Percentiles rank a stretch among this genome's conserved stretches.
Conservation (phyloP, 2,888 invertebrate species). For the Protula sp. region DNA sequence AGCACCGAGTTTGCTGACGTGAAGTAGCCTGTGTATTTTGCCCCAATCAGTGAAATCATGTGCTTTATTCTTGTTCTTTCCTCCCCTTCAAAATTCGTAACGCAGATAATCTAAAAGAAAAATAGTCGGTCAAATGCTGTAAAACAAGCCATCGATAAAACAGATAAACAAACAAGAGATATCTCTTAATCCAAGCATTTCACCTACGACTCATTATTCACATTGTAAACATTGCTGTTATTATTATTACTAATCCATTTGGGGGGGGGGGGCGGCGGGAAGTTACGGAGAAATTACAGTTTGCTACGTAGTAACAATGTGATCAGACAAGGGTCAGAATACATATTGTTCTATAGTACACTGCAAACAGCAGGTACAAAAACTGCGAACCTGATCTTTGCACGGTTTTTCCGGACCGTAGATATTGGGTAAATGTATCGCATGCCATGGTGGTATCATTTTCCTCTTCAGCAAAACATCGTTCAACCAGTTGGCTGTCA, state of each 20-base stretch:
- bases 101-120: slow-evolving; percentile 65
- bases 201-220: too few relatives aligned
- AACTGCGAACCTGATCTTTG: slow-evolving; percentile 51
- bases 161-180: too few relatives aligned
- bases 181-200: too few relatives aligned
- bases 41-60: slow-evolving; percentile 81
- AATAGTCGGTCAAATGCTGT: too few relatives aligned
- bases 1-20: slow-evolving; percentile 57
- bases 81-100: slow-evolving; percentile 84
- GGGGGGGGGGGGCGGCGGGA: too few relatives aligned
- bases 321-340: too few relatives aligned
- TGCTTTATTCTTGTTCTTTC: slow-evolving; percentile 75
- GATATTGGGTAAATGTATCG: slow-evolving; percentile 77
- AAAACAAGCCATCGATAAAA: too few relatives aligned
- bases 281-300: too few relatives aligned
- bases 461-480: slow-evolving; percentile 82
- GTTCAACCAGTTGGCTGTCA: slow-evolving; percentile 84
- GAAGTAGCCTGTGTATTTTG: slow-evolving; percentile 66
- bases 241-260: too few relatives aligned
- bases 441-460: slow-evolving; percentile 87
- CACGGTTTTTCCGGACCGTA: slow-evolving; percentile 53
- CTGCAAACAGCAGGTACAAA: background rate
- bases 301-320: too few relatives aligned
- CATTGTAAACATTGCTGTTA: too few relatives aligned
- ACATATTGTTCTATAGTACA: too few relatives aligned